Conservation (phyloP, 1,140 invertebrate species). For the Pseudomyrmex dendroicus region DNA sequence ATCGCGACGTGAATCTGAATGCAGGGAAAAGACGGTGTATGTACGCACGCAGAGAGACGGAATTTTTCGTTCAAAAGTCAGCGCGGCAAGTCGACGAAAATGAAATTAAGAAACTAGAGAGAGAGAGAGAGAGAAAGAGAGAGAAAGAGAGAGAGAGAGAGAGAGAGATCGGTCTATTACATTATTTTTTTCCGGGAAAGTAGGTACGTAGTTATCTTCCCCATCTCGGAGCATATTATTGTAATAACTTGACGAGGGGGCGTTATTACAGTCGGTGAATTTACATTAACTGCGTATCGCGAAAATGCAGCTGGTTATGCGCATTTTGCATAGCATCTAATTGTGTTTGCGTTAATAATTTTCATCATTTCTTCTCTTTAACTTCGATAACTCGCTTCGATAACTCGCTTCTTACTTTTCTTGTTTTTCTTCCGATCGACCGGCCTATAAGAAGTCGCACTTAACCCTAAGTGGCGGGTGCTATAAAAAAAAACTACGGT, state of each 20-base stretch:
- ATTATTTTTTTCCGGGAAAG: slow-evolving; percentile 49
- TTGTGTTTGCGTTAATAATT: slow-evolving; percentile 71
- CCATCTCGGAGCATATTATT: slow-evolving; percentile 53
- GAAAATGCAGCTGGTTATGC: slow-evolving; percentile 43
- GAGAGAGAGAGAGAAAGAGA: too few relatives aligned
- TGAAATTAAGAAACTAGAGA: slow-evolving; percentile 67
- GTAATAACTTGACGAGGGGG: slow-evolving; percentile 53
- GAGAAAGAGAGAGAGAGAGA: neutral
- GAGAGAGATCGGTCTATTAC: slow-evolving; percentile 28
- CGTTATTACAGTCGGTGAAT: slow-evolving; percentile 59
- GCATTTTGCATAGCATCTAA: slow-evolving; percentile 48
- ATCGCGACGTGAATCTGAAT: slow-evolving; percentile 31
- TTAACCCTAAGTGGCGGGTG: slow-evolving; percentile 6
- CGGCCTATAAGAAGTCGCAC: neutral
- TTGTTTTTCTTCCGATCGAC: slow-evolving; percentile 18
- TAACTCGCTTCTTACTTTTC: too few relatives aligned
- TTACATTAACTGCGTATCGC: slow-evolving; percentile 58
- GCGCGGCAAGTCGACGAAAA: slow-evolving; percentile 47
- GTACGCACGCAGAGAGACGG: neutral
- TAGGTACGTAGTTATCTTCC: neutral
- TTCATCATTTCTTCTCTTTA: slow-evolving; percentile 19
- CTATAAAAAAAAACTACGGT: neutral
- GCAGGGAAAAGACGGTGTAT: neutral
- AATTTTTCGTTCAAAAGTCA: slow-evolving; percentile 17
- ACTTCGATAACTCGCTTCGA: neutral